phyloP scores from a whole-genome alignment of 2,113 vertebrate genomes.

The Heptranchias perlo region DNA sequence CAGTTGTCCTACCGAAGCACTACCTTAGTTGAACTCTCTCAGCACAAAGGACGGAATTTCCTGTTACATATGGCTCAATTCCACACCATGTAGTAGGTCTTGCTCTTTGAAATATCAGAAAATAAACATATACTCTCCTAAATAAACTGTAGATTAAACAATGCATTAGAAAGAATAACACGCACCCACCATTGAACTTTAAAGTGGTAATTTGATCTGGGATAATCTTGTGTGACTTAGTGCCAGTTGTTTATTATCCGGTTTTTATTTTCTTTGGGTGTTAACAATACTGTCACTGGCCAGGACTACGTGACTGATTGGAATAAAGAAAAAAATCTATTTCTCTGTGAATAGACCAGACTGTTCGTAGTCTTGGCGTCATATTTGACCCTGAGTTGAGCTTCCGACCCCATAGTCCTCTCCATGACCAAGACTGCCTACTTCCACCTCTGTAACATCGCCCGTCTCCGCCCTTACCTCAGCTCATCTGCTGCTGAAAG shows the following conservation, averaged over 20 bases:
- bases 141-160: not conserved
- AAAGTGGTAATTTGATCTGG: not conserved
- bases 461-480: too few relatives aligned
- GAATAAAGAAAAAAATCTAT: not conserved
- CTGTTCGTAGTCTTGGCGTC: not conserved
- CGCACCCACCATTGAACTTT: not conserved
- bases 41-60: not conserved
- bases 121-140: not conserved
- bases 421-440: too few relatives aligned
- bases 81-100: not conserved
- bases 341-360: not conserved
- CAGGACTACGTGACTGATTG: not conserved
- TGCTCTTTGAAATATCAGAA: not conserved
- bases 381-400: not conserved
- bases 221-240: not conserved
- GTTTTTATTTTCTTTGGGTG: not conserved
- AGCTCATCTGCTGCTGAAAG: too few relatives aligned
- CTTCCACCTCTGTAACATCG: too few relatives aligned
- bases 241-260: not conserved
- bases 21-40: not conserved
- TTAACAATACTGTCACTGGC: not conserved
- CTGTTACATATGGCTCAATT: not conserved
- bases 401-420: too few relatives aligned
- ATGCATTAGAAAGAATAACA: not conserved
- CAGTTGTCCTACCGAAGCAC: not conserved